Conservation (phyloP, 1,140 invertebrate species). For the Camponotus pennsylvanicus region DNA sequence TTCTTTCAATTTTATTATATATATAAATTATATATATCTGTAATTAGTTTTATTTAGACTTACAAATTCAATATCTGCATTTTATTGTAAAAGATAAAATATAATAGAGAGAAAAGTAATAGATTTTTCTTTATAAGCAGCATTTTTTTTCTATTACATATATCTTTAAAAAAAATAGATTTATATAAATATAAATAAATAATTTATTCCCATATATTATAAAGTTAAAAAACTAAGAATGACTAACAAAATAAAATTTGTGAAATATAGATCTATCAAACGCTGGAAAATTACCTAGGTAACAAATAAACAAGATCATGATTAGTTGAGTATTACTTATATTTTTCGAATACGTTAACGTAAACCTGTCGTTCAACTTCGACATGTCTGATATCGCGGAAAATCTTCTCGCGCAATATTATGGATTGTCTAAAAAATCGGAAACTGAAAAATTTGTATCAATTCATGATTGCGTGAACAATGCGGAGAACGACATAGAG, state of each 20-base stretch:
- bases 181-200: neutral
- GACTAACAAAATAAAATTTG: neutral
- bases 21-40: too few species aligned
- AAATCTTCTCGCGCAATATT: conserved; percentile 60
- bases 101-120: too few species aligned
- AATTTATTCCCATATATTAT: neutral
- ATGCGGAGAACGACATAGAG: conserved; percentile 5
- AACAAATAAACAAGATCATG: conserved; percentile 60
- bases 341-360: neutral
- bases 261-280: neutral
- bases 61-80: too few species aligned
- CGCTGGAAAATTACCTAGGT: conserved; percentile 39
- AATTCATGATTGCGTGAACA: conserved; percentile 50
- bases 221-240: neutral
- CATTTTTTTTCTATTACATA: too few species aligned
- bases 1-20: too few species aligned
- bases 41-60: too few species aligned
- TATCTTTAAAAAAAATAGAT: too few species aligned
- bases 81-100: too few species aligned
- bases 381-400: conserved; percentile 55
- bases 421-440: conserved; percentile 41
- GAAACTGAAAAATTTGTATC: conserved; percentile 32
- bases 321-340: neutral
- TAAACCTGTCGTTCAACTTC: neutral
- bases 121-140: too few species aligned